Conservation (phyloP, 92 coral and sea anemone species). For the Phenganax subtilis region DNA sequence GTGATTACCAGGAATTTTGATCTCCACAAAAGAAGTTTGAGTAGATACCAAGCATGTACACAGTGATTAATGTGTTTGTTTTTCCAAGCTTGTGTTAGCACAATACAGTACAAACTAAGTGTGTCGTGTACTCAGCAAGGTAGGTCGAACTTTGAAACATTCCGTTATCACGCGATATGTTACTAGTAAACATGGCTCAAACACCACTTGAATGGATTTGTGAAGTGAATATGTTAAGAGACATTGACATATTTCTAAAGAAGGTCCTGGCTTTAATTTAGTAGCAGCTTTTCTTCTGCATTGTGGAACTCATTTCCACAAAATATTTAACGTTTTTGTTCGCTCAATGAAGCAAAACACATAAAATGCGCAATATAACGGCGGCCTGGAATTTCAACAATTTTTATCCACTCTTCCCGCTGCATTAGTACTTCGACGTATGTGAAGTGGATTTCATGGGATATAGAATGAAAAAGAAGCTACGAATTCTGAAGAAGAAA, state of each 20-base stretch:
- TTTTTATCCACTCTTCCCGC: neutral
- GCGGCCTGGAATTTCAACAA: conserved; percentile 2
- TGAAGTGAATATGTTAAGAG: neutral
- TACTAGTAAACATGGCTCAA: neutral
- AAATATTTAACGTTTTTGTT: neutral
- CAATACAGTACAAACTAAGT: neutral
- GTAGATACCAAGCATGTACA: neutral
- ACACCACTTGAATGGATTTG: neutral
- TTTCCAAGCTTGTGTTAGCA: neutral
- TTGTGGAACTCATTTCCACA: too few relatives aligned
- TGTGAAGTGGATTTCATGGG: neutral
- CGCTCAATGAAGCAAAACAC: neutral
- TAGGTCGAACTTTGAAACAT: conserved; percentile 18
- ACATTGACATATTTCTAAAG: neutral
- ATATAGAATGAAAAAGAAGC: conserved; percentile 24
- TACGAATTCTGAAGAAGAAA: conserved; percentile 15
- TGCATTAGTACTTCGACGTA: neutral
- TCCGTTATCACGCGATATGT: conserved; percentile 22
- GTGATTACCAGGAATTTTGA: conserved; percentile 9
- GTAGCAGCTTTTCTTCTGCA: too few relatives aligned
- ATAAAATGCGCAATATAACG: neutral
- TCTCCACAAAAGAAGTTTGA: neutral
- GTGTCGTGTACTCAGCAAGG: conserved; percentile 8
- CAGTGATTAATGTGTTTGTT: conserved; percentile 6
- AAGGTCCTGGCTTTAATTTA: neutral